These are phyloP conservation scores for Corbicula japonica DNA, from an alignment of 2,888 invertebrate genomes.

Conservation along the genomic window DNA sequence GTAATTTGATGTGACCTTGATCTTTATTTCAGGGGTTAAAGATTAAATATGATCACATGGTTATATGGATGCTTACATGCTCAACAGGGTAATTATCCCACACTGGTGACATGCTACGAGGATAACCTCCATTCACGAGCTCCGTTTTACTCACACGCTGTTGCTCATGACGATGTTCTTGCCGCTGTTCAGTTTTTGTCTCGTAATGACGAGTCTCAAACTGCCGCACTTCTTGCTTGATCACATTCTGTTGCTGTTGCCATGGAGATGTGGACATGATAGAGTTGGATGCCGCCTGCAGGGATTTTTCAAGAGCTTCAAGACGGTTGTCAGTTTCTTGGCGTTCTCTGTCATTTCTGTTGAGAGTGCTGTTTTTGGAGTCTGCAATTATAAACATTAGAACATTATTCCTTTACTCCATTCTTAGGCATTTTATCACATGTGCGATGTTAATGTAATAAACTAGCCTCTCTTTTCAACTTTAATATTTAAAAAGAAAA, in stretches of 20 bases:
- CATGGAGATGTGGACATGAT: constrained; percentile 71
- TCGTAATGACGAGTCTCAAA: constrained; percentile 69
- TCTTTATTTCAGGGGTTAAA: constrained; percentile 30
- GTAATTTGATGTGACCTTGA: constrained; percentile 30
- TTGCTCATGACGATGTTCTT: constrained; percentile 60
- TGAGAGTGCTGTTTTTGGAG: constrained; percentile 62
- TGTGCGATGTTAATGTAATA: too few species aligned
- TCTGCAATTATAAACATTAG: too few species aligned
- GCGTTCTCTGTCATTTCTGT: constrained; percentile 48
- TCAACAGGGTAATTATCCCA: constrained; percentile 71
- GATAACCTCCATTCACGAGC: constrained; percentile 53
- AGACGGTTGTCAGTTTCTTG: constrained; percentile 72
- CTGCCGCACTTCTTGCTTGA: constrained; percentile 60
- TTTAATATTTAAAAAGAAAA: too few species aligned
- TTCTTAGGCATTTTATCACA: too few species aligned
- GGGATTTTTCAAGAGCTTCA: constrained; percentile 77
- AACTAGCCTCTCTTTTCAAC: too few species aligned
- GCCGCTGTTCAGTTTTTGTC: constrained; percentile 66
- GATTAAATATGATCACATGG: constrained; percentile 19
- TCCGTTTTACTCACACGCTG: constrained; percentile 72
- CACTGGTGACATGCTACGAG: constrained; percentile 73
- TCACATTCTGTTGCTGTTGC: constrained; percentile 64
- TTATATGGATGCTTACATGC: constrained; percentile 63
- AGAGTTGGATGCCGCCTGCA: constrained; percentile 78
- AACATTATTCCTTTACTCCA: too few species aligned